Evolutionary conservation across 2,888 invertebrate species (phyloP), one percentile per base, ranked within the genome.

Genomic region (Epinotia ramella): DNA sequence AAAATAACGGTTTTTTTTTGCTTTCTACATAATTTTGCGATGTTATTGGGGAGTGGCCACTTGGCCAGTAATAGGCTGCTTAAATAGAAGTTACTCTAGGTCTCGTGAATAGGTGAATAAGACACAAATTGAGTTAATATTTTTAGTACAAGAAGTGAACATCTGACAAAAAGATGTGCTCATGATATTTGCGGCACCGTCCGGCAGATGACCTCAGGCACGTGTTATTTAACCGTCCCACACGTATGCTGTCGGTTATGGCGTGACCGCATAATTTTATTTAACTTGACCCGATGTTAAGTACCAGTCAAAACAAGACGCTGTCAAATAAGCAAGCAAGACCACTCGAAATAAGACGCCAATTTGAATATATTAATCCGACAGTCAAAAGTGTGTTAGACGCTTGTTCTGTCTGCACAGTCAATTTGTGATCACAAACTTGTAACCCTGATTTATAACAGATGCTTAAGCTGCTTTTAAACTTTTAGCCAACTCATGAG

Each of bases 191-290:
- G 28, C 11, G 24, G 4, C 12, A 13, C 12, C 4, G 40, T n/a
- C n/a, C n/a, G 24, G 5, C 49, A 65, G 70, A 65, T 71, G 60
- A 66, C 64, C 65, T 65, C 66, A 53, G 18, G 46, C n/a, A 62
- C 49, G 65, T 49, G 24, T 60, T 73, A 71, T 66, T 76, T 59
- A 62, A 60, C 71, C 75, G 44, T 60, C 70, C 70, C 70, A 75
- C 75, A 44, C 59, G 46, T 66, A 59, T 11, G 65, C 59, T 75
- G 59, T 59, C 74, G 44, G 74, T 65, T 59, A 65, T 69, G 57
- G 64, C 20, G 62, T 62, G 65, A 65, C 28, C 49, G 59, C 60
- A 56, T 65, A 65, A 65, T 74, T 33, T 63, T 53, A 59, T 73
- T 62, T 65, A 40, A 65, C 53, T 59, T 75, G 75, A 70, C 59